Evolutionary conservation across 2,797 vertebrate genomes (phyloP).

Genomic region (Notolabrus celidotus): DNA sequence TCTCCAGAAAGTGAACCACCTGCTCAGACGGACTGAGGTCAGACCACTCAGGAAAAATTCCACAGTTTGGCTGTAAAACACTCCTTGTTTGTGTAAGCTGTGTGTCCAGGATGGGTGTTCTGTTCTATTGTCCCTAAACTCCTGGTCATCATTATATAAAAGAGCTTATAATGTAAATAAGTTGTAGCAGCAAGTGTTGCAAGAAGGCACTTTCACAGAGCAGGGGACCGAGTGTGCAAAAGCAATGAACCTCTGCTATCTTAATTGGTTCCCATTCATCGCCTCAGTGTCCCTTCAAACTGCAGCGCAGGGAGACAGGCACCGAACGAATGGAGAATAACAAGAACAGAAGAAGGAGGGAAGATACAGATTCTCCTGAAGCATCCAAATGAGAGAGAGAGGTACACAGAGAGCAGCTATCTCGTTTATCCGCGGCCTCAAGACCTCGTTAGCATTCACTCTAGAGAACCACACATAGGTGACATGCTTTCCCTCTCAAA

Average conservation of each 20-base stretch:
- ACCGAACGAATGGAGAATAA: neutral
- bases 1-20: constrained; percentile 1
- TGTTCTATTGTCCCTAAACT: neutral
- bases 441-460: constrained; percentile 59
- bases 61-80: constrained; percentile 7
- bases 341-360: neutral
- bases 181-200: neutral
- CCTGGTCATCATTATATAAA: neutral
- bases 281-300: constrained; percentile 38
- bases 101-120: neutral
- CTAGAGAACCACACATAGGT: constrained; percentile 49
- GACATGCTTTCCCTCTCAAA: constrained; percentile 28
- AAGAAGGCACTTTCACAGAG: constrained; percentile 1
- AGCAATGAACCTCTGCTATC: constrained; percentile 35
- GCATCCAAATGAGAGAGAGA: constrained; percentile 25
- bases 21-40: constrained; percentile 19
- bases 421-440: constrained; percentile 51
- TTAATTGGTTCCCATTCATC: constrained; percentile 52
- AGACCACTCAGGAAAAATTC: neutral
- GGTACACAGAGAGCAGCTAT: constrained; percentile 16
- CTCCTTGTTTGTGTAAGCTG: constrained; percentile 6
- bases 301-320: constrained; percentile 11
- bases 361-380: constrained; percentile 16
- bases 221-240: neutral
- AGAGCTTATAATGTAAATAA: neutral